A percentile compares a stretch with the other conserved stretches of the same genome.
These are phyloP conservation scores for Gibbula magus DNA, from an alignment of 2,888 invertebrate genomes.

Conservation along the genomic window DNA sequence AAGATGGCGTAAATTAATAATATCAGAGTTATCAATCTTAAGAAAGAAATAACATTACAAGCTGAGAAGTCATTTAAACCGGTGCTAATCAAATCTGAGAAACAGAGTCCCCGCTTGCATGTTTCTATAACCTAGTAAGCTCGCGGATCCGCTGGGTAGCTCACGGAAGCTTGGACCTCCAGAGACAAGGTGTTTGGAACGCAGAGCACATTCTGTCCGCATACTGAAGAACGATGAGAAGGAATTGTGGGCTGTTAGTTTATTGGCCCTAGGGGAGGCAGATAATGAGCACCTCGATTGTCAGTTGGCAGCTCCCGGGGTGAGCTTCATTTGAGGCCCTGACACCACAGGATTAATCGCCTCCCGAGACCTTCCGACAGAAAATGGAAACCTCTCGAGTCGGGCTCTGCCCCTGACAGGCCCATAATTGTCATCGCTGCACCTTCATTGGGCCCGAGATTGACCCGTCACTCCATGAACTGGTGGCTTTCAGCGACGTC, in stretches of 20 bases:
- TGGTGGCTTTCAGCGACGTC: not conserved
- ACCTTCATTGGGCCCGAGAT: constrained; percentile 30
- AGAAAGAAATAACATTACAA: constrained; percentile 43
- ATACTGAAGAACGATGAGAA: constrained; percentile 32
- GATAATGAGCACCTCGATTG: constrained; percentile 15
- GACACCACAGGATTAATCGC: constrained; percentile 39
- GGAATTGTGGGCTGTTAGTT: constrained; percentile 35
- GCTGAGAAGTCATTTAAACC: constrained; percentile 44
- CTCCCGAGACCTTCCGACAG: constrained; percentile 26
- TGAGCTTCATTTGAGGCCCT: constrained; percentile 26
- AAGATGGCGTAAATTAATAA: constrained; percentile 27
- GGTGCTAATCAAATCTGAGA: constrained; percentile 45
- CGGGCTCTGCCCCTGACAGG: constrained; percentile 44
- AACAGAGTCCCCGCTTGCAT: constrained; percentile 34
- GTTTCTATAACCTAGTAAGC: constrained; percentile 31
- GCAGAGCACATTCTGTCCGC: constrained; percentile 24
- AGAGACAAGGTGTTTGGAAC: constrained; percentile 20
- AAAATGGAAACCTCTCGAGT: constrained; percentile 21
- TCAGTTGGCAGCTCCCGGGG: constrained; percentile 4
- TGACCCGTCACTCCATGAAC: constrained; percentile 35
- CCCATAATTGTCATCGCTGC: constrained; percentile 34
- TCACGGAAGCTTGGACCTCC: not conserved
- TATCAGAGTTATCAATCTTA: constrained; percentile 23
- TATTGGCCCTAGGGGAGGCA: constrained; percentile 32
- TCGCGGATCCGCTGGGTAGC: constrained; percentile 25